These are phyloP conservation scores for Megalopta genalis DNA, from an alignment of 1,140 invertebrate species.

Conservation along the genomic window DNA sequence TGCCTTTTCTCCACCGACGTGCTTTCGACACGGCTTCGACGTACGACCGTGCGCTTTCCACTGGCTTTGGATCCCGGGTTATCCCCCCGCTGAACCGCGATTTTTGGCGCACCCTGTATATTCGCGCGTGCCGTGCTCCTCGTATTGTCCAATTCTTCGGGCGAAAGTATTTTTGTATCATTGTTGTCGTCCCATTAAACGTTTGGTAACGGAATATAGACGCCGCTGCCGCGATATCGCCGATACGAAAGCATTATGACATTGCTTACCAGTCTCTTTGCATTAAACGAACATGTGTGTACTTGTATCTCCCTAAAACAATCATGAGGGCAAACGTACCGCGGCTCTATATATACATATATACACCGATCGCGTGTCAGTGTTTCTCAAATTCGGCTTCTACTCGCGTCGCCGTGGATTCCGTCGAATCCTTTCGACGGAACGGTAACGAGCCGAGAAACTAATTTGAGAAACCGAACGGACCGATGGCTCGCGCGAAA, in stretches of 20 bases:
- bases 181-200: slow-evolving; percentile 69
- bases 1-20: too few species aligned
- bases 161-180: slow-evolving; percentile 70
- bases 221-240: slow-evolving; percentile 47
- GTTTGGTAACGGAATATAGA: slow-evolving; percentile 58
- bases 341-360: neutral
- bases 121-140: slow-evolving; percentile 74
- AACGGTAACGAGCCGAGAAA: too few species aligned
- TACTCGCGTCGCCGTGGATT: too few species aligned
- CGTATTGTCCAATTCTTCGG: slow-evolving; percentile 76
- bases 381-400: neutral
- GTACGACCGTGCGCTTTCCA: too few species aligned
- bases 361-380: neutral
- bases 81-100: too few species aligned
- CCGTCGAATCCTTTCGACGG: too few species aligned
- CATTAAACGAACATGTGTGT: slow-evolving; percentile 14
- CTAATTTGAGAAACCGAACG: neutral
- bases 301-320: neutral
- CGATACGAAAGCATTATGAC: slow-evolving; percentile 49
- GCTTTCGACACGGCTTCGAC: too few species aligned
- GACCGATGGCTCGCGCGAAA: slow-evolving; percentile 8
- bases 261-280: slow-evolving; percentile 39
- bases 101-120: slow-evolving; percentile 12
- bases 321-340: neutral
- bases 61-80: too few species aligned